These are phyloP conservation scores for Rhinichthys klamathensis DNA, from an alignment of 2,113 vertebrate genomes.

Conservation along the genomic window DNA sequence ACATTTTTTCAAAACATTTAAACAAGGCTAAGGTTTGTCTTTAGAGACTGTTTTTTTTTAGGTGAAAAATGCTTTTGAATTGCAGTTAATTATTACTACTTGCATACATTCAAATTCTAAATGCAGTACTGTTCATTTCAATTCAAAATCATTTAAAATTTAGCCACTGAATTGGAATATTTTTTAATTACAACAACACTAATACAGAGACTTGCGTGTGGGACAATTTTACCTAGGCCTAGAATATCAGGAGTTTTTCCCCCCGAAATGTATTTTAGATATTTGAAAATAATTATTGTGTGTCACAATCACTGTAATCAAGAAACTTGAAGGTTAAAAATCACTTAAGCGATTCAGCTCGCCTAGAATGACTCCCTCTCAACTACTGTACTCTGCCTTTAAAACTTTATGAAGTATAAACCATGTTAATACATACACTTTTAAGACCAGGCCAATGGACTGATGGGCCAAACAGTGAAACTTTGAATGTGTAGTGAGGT, in stretches of 20 bases:
- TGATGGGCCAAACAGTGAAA: slow-evolving; percentile 2
- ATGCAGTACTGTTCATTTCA: background rate
- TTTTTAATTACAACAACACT: too few species aligned
- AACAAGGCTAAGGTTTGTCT: background rate
- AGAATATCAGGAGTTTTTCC: too few species aligned
- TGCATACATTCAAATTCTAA: background rate
- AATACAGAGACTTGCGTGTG: too few species aligned
- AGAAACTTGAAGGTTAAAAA: background rate
- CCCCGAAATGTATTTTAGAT: too few species aligned
- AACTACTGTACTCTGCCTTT: background rate
- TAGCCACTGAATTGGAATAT: too few species aligned
- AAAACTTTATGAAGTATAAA: background rate
- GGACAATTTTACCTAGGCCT: too few species aligned
- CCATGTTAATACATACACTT: background rate
- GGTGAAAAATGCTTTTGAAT: background rate
- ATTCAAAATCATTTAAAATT: too few species aligned
- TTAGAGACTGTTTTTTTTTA: background rate
- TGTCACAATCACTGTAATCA: background rate
- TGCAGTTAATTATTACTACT: background rate
- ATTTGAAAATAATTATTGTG: too few species aligned
- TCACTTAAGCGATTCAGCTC: background rate
- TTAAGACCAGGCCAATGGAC: background rate
- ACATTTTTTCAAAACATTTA: too few species aligned
- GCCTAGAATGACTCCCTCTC: background rate
- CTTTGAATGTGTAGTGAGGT: background rate